These are phyloP conservation scores for Acipenser oxyrinchus DNA, from an alignment of 2,797 vertebrate species.

Conservation along the genomic window DNA sequence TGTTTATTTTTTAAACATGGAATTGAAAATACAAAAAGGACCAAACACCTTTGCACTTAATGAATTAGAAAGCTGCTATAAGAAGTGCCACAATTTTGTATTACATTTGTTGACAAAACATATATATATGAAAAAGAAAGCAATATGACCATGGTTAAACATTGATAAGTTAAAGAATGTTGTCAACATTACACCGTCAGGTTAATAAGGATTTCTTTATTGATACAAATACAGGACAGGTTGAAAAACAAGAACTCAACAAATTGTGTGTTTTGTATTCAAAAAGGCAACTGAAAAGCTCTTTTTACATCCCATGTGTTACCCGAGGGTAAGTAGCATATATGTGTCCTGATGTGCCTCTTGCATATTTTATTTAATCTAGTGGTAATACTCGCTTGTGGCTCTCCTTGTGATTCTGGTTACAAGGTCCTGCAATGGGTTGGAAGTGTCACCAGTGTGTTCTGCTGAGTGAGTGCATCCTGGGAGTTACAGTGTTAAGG, in stretches of 20 bases:
- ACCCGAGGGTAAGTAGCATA: neutral
- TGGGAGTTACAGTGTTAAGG: no score
- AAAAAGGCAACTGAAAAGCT: neutral
- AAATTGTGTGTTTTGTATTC: constrained; percentile 6
- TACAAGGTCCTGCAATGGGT: no score
- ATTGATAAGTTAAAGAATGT: constrained; percentile 5
- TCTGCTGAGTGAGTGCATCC: neutral
- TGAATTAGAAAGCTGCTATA: constrained; percentile 35
- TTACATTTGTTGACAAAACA: constrained; percentile 32
- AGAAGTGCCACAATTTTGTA: constrained; percentile 39
- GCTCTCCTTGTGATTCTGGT: neutral
- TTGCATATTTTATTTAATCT: constrained; percentile 43
- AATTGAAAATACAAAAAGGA: neutral
- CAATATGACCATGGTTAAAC: constrained; percentile 21
- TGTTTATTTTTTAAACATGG: neutral
- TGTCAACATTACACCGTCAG: constrained; percentile 3
- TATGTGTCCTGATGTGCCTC: constrained; percentile 13
- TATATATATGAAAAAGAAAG: constrained; percentile 13
- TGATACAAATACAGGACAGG: no score
- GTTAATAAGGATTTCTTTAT: neutral
- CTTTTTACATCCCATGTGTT: neutral
- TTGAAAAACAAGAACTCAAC: neutral
- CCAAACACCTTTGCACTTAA: constrained; percentile 13
- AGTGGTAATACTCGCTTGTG: neutral
- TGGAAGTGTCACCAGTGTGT: no score